Evolutionary conservation across 2,113 vertebrate species (phyloP).

Genomic region (Phasianus colchicus): DNA sequence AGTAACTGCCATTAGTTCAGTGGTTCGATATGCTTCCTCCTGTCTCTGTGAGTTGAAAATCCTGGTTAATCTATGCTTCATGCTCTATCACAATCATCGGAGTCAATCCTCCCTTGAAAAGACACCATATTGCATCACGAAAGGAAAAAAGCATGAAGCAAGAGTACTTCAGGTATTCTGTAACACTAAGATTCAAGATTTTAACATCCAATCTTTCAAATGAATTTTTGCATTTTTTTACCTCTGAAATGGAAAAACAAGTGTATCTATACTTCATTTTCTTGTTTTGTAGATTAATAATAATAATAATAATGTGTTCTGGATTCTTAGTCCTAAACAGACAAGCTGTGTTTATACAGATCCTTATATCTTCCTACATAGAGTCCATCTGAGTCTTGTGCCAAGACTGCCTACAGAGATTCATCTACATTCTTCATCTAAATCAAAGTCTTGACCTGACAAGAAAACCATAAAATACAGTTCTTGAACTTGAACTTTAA

Average conservation of each 20-base stretch:
- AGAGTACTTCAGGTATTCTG: background rate
- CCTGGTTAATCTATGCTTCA: background rate
- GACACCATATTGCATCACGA: background rate
- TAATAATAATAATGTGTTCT: background rate
- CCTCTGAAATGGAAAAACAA: background rate
- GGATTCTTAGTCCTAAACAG: background rate
- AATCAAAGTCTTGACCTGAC: background rate
- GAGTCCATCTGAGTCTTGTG: background rate
- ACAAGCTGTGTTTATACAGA: background rate
- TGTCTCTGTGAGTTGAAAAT: background rate
- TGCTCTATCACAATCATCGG: background rate
- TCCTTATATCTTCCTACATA: background rate
- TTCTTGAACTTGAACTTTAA: slow-evolving; percentile 6
- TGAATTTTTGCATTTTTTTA: background rate
- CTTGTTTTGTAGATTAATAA: background rate
- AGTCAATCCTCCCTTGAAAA: background rate
- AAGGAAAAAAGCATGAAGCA: background rate
- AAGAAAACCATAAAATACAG: background rate
- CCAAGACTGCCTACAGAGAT: slow-evolving; percentile 5
- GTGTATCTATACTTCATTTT: background rate
- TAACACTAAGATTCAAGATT: background rate
- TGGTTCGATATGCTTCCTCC: background rate
- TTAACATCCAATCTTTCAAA: background rate
- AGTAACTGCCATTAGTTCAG: background rate
- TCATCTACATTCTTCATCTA: background rate